These are phyloP conservation scores for Pangasius krempfi DNA, from an alignment of 2,797 vertebrate genomes.

Conservation along the genomic window DNA sequence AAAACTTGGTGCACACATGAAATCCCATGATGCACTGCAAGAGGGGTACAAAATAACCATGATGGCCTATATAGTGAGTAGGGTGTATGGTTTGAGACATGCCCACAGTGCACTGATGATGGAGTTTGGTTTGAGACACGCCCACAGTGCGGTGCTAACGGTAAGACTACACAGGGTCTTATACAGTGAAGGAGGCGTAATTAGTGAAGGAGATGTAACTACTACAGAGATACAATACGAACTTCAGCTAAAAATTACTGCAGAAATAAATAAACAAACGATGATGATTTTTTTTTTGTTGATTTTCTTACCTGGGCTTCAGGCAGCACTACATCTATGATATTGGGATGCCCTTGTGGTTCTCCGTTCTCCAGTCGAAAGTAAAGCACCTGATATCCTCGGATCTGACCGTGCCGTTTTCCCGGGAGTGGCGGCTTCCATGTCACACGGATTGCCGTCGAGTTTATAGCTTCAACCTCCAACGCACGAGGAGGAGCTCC, in stretches of 20 bases:
- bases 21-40: constrained; percentile 1
- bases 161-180: neutral
- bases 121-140: neutral
- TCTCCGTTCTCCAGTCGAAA: constrained; percentile 88
- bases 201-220: neutral
- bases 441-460: constrained; percentile 86
- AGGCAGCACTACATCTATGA: constrained; percentile 86
- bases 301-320: constrained; percentile 84
- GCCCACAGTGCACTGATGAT: neutral
- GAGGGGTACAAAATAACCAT: neutral
- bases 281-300: no score
- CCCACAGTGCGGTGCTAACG: neutral
- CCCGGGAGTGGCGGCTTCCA: constrained; percentile 90
- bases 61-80: neutral
- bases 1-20: neutral
- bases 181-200: no score
- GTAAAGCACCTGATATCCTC: constrained; percentile 91
- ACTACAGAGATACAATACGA: no score
- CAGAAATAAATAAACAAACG: no score
- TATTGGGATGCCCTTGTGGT: constrained; percentile 84
- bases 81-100: neutral
- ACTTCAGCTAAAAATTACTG: no score
- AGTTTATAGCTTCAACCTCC: constrained; percentile 88
- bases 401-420: constrained; percentile 91
- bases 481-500: constrained; percentile 88